Percentiles rank a stretch among this genome's conserved stretches.
These are phyloP conservation scores for Tupaia tana DNA, from an alignment of 2,113 vertebrate species.

Conservation along the genomic window DNA sequence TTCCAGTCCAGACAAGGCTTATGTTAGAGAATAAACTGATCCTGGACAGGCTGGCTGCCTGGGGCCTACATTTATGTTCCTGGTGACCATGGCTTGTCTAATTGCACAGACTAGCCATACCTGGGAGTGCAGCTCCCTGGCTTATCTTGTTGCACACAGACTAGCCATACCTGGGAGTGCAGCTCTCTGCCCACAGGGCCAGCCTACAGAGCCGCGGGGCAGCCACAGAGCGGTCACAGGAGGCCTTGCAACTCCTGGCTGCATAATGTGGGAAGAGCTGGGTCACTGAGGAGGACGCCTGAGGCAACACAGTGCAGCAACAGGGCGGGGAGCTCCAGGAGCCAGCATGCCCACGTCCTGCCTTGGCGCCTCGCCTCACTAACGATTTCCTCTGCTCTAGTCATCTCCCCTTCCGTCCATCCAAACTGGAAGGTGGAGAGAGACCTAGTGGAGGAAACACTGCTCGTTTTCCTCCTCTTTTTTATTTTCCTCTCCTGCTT, in stretches of 20 bases:
- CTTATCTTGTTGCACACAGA: neutral
- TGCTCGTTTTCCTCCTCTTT: neutral
- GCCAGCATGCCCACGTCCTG: rapidly evolving
- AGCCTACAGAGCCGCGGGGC: neutral
- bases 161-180: neutral
- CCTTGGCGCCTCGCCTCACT: neutral
- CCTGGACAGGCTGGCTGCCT: neutral
- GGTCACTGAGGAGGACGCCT: neutral
- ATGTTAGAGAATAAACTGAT: neutral
- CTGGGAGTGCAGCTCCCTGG: neutral
- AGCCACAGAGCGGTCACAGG: conserved; percentile 23
- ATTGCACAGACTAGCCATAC: neutral
- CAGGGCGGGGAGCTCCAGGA: neutral
- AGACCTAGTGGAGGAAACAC: neutral
- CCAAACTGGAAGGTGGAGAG: no score
- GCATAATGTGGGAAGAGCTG: neutral
- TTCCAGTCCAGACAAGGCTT: neutral
- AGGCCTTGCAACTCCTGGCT: conserved; percentile 16
- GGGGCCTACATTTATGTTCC: neutral
- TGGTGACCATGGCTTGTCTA: neutral
- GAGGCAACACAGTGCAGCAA: neutral
- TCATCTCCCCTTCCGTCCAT: neutral
- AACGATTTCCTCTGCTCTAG: neutral
- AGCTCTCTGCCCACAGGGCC: neutral
- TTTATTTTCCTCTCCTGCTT: neutral